A percentile compares a stretch with the other conserved stretches of the same genome.
These are phyloP conservation scores for Lacerta viridis DNA, from an alignment of 2,797 vertebrate species.

Conservation along the genomic window DNA sequence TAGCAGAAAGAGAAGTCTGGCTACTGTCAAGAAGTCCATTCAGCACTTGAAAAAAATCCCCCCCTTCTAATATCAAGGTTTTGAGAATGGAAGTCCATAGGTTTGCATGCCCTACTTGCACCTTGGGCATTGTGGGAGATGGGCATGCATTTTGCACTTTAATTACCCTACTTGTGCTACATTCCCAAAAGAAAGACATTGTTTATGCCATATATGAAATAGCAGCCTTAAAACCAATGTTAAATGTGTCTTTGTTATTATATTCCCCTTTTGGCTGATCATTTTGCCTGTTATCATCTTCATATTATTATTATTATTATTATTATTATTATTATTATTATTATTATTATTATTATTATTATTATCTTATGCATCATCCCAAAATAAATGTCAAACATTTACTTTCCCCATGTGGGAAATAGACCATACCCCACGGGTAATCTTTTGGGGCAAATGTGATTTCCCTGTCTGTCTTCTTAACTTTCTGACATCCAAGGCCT, in stretches of 20 bases:
- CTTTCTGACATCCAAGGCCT: neutral
- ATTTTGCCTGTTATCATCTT: neutral
- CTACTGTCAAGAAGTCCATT: constrained; percentile 61
- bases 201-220: neutral
- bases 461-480: neutral
- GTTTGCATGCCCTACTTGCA: neutral
- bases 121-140: neutral
- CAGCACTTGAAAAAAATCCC: neutral
- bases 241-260: neutral
- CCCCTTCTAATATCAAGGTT: neutral
- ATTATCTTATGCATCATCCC: neutral
- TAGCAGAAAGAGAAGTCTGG: constrained; percentile 59
- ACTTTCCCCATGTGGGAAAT: neutral
- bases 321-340: too few relatives aligned
- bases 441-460: neutral
- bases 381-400: neutral
- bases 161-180: neutral
- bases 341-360: too few relatives aligned
- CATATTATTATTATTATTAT: too few relatives aligned
- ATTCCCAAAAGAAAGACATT: neutral
- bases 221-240: neutral
- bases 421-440: neutral
- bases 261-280: neutral
- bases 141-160: neutral
- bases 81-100: neutral